Evolutionary conservation across 1,140 invertebrate genomes (phyloP), one percentile per base, ranked within the genome.

Genomic region (Drosophila equinoxialis): DNA sequence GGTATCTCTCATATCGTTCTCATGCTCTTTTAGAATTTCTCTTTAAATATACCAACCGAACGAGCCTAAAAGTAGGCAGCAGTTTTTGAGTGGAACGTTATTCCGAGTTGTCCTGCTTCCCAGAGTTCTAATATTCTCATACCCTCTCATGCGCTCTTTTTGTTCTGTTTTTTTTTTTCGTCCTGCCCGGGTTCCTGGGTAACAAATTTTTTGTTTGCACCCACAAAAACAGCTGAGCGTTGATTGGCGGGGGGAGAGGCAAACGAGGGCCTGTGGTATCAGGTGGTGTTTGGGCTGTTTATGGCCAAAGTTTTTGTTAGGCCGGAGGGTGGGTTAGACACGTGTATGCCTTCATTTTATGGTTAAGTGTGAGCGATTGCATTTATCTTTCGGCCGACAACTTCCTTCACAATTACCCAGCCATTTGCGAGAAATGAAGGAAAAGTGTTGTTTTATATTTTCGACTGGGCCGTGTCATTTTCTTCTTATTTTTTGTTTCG

Each of bases 51-150:
- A 57, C 66, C 45, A 51, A 51, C 17, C 45, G 20, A 51, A 51
- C 45, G 70, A 74, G 83, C 83, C 83, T 87, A 84, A 74, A 87
- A 84, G 83, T 89, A 87, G 84, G 83, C 83, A 64, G 68, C 42
- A 66, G 30, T 10, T 67, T 30, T 72, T 87, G 84, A 83, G 83
- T 87, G 75, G 45, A 75, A 60, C 51, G 61, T n/a, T 20, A 10
- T 64, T 33, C 26, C 54, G 54, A 17, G 57, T 17, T 6, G 33
- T 30, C 30, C 3, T 26, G 3, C 11, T 17, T 13, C n/a, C 33
- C 4, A 33, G n/a, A 51, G 61, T 35, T 58, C 17, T 30, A 30
- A 6, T 30, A 6, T 39, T 11, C 37, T 42, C 2, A 17, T 17
- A 4, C 61, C 61, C 2, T 8, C 23, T n/a, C 3, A 26, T 26